phyloP scores from a whole-genome alignment of 2,888 invertebrate genomes.

The Notocelia uddmanniana region DNA sequence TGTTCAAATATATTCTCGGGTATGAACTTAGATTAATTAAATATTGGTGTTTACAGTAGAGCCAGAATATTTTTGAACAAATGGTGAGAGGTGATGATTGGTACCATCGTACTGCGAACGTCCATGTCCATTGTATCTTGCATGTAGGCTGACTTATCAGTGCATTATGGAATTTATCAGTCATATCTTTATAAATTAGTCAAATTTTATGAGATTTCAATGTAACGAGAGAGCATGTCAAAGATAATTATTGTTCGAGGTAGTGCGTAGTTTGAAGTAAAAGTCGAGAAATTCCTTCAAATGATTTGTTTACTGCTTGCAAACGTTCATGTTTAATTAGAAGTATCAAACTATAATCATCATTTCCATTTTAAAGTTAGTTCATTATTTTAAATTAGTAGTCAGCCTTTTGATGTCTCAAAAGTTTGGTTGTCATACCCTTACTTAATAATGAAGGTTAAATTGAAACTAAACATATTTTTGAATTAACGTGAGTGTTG shows the following conservation, averaged over 20 bases:
- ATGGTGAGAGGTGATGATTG: constrained; percentile 61
- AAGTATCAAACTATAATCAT: constrained; percentile 20
- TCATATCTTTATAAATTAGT: constrained; percentile 49
- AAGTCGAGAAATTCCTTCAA: constrained; percentile 27
- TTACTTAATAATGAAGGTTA: neutral
- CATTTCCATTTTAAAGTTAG: constrained; percentile 24
- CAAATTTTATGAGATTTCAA: constrained; percentile 51
- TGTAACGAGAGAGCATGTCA: constrained; percentile 64
- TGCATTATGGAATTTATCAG: constrained; percentile 62
- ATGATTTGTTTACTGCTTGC: constrained; percentile 43
- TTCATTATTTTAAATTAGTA: constrained; percentile 16
- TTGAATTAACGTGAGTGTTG: constrained; percentile 8
- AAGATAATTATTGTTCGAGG: constrained; percentile 57
- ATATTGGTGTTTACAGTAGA: constrained; percentile 43
- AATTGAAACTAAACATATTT: constrained; percentile 2
- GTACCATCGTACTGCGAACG: constrained; percentile 54
- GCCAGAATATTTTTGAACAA: constrained; percentile 69
- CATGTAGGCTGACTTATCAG: constrained; percentile 77
- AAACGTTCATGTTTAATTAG: constrained; percentile 42
- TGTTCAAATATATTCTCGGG: constrained; percentile 70
- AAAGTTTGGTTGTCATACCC: constrained; percentile 12
- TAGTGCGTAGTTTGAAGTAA: constrained; percentile 56
- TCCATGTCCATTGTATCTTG: constrained; percentile 71
- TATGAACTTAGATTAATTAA: constrained; percentile 35
- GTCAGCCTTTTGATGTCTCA: constrained; percentile 7